Percentiles rank a stretch among this genome's conserved stretches.
These are phyloP conservation scores for Staurois parvus DNA, from an alignment of 2,797 vertebrate genomes.

Conservation along the genomic window DNA sequence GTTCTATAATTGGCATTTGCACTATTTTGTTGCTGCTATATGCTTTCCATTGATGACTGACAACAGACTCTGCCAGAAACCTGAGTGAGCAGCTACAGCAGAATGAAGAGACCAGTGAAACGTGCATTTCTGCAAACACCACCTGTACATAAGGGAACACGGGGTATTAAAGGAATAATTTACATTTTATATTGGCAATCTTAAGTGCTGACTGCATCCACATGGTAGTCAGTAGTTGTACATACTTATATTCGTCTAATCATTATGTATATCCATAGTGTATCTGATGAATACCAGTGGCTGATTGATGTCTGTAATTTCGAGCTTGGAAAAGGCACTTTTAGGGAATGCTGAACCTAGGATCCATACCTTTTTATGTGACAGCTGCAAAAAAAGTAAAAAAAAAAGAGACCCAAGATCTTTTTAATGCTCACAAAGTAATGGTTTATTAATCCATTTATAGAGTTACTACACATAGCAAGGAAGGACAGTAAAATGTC, in stretches of 20 bases:
- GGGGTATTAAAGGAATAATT: constrained; percentile 62
- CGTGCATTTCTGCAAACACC: constrained; percentile 66
- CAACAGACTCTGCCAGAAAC: constrained; percentile 66
- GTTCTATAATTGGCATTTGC: constrained; percentile 88
- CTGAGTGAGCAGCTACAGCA: constrained; percentile 58
- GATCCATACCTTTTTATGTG: background rate
- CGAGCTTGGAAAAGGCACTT: background rate
- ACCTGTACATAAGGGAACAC: constrained; percentile 59
- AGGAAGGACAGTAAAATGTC: no score
- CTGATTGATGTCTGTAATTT: background rate
- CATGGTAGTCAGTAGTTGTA: constrained; percentile 16
- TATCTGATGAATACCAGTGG: constrained; percentile 22
- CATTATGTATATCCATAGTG: constrained; percentile 14
- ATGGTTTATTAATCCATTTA: no score
- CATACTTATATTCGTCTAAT: constrained; percentile 33
- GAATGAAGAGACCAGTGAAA: constrained; percentile 11
- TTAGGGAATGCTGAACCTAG: constrained; percentile 1
- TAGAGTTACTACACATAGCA: no score
- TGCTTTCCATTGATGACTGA: constrained; percentile 89
- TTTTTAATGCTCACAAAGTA: no score
- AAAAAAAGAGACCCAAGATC: background rate
- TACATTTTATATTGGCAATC: constrained; percentile 64
- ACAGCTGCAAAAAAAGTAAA: background rate
- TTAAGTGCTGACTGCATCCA: constrained; percentile 52
- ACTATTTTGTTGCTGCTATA: constrained; percentile 94